phyloP scores from a whole-genome alignment of 2,797 vertebrate genomes.

The Remorina albescens region DNA sequence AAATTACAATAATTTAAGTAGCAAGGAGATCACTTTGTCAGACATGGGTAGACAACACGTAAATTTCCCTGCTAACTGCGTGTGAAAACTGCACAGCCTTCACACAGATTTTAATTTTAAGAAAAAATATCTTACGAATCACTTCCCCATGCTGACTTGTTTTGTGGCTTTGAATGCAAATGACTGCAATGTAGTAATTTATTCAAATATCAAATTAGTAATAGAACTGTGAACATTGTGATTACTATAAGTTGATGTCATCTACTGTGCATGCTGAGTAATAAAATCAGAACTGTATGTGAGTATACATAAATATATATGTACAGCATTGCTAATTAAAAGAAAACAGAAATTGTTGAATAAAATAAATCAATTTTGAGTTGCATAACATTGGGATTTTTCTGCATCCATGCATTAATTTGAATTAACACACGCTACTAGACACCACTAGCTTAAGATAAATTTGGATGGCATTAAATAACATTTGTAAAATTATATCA shows the following conservation, averaged over 20 bases:
- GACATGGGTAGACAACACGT: background rate
- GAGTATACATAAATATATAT: too few relatives aligned
- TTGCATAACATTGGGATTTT: conserved; percentile 10
- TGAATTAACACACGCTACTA: background rate
- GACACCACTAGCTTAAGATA: background rate
- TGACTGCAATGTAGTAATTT: background rate
- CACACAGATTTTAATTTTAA: conserved; percentile 25
- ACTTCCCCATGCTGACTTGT: conserved; percentile 1
- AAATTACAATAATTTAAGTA: background rate
- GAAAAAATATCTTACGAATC: background rate
- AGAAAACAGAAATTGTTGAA: too few relatives aligned
- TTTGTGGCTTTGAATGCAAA: conserved; percentile 28
- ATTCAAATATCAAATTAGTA: background rate
- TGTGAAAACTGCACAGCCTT: background rate
- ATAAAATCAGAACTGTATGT: too few relatives aligned
- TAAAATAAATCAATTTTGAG: background rate
- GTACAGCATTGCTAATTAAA: background rate
- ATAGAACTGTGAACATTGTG: background rate
- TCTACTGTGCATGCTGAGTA: too few relatives aligned
- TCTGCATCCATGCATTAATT: conserved; percentile 5
- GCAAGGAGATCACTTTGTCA: background rate
- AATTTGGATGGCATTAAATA: conserved; percentile 2
- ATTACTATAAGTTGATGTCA: too few relatives aligned
- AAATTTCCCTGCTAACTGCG: background rate
- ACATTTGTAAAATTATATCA: conserved; percentile 15